These are phyloP conservation scores for Caenorhabditis auriculariae DNA, from an alignment of 2,888 invertebrate species.

Conservation along the genomic window DNA sequence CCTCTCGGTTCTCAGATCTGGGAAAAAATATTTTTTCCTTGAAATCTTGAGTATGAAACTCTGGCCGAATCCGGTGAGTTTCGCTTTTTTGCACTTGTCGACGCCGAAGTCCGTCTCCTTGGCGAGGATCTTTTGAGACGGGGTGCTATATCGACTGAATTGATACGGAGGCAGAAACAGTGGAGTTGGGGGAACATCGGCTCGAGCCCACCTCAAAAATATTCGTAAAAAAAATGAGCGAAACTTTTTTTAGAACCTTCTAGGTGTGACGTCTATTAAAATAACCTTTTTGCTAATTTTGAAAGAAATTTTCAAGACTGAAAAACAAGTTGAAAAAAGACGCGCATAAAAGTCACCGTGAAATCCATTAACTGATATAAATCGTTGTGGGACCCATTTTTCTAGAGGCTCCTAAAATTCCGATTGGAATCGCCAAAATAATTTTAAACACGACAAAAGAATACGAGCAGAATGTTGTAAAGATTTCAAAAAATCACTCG, in stretches of 20 bases:
- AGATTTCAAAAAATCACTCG: no score
- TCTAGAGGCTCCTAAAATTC: no score
- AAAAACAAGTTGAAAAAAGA: slow-evolving; percentile 64
- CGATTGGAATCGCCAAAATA: no score
- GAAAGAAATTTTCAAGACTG: no score
- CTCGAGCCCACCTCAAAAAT: slow-evolving; percentile 67
- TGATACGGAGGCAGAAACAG: slow-evolving; percentile 58
- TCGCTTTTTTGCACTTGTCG: slow-evolving; percentile 28
- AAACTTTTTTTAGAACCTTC: no score
- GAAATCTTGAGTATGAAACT: slow-evolving; percentile 23
- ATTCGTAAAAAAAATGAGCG: no score
- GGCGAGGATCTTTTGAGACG: slow-evolving; percentile 48
- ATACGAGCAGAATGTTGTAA: no score
- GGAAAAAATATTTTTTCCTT: slow-evolving; percentile 3
- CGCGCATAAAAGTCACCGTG: slow-evolving; percentile 19
- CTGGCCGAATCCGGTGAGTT: slow-evolving; percentile 47
- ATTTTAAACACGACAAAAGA: no score
- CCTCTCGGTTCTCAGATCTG: slow-evolving; percentile 56
- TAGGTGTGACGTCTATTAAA: no score
- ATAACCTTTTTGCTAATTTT: no score
- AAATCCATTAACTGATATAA: slow-evolving; percentile 3
- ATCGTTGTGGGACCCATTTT: no score
- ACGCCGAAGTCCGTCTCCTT: slow-evolving; percentile 42
- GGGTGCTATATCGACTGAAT: slow-evolving; percentile 56
- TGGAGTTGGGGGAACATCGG: slow-evolving; percentile 24